Evolutionary conservation across 2,888 invertebrate species (phyloP).

Genomic region (Allophyes oxyacanthae): DNA sequence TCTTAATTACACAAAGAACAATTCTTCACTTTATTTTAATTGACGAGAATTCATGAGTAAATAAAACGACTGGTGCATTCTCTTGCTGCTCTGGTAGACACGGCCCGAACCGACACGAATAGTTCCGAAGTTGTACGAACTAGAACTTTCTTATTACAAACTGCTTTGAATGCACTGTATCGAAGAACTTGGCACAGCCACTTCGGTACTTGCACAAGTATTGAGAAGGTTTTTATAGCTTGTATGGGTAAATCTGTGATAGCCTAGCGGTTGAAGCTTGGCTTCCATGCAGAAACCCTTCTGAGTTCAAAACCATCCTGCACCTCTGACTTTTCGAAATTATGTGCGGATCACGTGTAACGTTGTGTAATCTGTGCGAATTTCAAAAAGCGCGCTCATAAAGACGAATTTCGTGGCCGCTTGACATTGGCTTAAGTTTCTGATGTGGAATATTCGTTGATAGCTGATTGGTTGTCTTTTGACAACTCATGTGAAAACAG

Average conservation of each 20-base stretch:
- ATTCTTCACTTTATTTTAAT: slow-evolving; percentile 13
- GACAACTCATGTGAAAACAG: no score
- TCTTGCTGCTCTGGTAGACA: not conserved
- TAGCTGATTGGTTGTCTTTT: no score
- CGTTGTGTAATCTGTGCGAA: no score
- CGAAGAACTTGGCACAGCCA: slow-evolving; percentile 23
- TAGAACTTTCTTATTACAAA: slow-evolving; percentile 44
- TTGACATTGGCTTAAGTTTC: no score
- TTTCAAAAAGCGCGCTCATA: no score
- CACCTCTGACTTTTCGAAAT: no score
- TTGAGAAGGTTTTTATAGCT: slow-evolving; percentile 13
- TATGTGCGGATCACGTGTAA: no score
- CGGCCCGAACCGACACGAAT: slow-evolving; percentile 20
- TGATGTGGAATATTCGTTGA: no score
- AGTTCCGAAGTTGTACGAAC: slow-evolving; percentile 22
- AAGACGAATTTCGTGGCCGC: no score
- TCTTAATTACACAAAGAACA: slow-evolving; percentile 22
- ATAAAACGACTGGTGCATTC: slow-evolving; percentile 9
- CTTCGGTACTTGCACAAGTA: slow-evolving; percentile 3
- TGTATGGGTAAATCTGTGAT: slow-evolving; percentile 1
- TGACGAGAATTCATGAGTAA: slow-evolving; percentile 13
- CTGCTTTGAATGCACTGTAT: slow-evolving; percentile 46
- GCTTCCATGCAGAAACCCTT: no score
- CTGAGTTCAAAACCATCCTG: no score
- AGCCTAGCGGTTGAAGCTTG: no score